phyloP scores from a whole-genome alignment of 2,113 vertebrate genomes.

The Sakesphorus luctuosus region DNA sequence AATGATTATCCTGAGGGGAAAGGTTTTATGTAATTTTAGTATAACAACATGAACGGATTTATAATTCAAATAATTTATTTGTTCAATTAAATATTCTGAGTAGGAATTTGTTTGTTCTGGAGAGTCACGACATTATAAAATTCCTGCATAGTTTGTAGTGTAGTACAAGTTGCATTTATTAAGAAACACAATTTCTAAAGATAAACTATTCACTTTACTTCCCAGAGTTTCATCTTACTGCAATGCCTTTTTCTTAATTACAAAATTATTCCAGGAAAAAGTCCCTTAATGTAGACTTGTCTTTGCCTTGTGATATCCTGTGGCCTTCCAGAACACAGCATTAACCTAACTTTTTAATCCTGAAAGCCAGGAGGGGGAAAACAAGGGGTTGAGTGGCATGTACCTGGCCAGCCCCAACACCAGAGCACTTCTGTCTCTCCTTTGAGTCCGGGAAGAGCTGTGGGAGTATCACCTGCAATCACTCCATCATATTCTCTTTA shows the following conservation, averaged over 20 bases:
- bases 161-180: neutral
- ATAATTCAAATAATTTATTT: neutral
- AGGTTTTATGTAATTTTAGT: neutral
- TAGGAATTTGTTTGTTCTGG: neutral
- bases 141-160: neutral
- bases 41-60: neutral
- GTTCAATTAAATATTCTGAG: neutral
- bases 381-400: neutral
- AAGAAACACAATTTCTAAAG: neutral
- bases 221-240: neutral
- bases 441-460: neutral
- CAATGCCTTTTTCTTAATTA: neutral
- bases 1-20: neutral
- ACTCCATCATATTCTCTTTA: neutral
- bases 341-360: neutral
- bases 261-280: neutral
- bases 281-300: neutral
- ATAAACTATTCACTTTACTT: neutral
- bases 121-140: neutral
- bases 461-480: neutral
- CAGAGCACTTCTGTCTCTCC: neutral
- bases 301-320: neutral
- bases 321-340: neutral
- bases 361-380: neutral
- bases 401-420: neutral